Evolutionary conservation across 2,113 vertebrate species (phyloP).

Genomic region (Morone saxatilis): DNA sequence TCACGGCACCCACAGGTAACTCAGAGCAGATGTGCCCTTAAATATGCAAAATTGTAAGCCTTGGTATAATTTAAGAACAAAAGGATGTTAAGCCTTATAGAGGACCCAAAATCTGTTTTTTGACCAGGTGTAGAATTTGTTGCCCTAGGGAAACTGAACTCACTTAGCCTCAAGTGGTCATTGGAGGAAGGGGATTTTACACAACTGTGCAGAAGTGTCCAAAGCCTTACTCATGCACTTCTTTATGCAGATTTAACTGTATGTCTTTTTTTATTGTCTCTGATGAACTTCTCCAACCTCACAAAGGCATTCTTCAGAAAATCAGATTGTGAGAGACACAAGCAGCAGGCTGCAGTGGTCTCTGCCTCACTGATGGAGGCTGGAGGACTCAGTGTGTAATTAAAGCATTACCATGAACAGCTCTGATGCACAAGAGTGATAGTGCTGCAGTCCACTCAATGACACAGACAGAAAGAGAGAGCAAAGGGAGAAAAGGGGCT

Average conservation of each 20-base stretch:
- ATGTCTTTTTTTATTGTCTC: slow-evolving; percentile 14
- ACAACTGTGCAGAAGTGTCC: slow-evolving; percentile 9
- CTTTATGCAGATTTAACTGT: slow-evolving; percentile 27
- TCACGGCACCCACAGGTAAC: too few species aligned
- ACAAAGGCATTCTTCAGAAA: slow-evolving; percentile 10
- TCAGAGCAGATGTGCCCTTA: too few species aligned
- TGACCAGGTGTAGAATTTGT: too few species aligned
- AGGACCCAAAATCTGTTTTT: too few species aligned
- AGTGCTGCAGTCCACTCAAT: slow-evolving; percentile 21
- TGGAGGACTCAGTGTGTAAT: slow-evolving; percentile 8
- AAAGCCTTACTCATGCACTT: slow-evolving; percentile 1
- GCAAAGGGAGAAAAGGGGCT: slow-evolving; percentile 43
- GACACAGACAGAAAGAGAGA: slow-evolving; percentile 30
- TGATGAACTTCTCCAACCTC: slow-evolving; percentile 3
- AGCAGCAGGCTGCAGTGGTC: slow-evolving; percentile 16
- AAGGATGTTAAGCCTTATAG: too few species aligned
- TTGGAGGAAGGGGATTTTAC: not conserved
- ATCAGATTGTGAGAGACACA: not conserved
- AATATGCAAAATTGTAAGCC: too few species aligned
- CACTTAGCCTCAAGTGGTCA: too few species aligned
- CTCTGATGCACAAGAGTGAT: slow-evolving; percentile 8
- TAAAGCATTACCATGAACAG: slow-evolving; percentile 12
- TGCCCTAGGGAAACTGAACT: too few species aligned
- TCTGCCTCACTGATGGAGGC: slow-evolving; percentile 4
- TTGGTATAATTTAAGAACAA: too few species aligned